Percentiles rank a stretch among this genome's conserved stretches.
Conservation (phyloP, 2,113 vertebrate species). For the Lates calcarifer region DNA sequence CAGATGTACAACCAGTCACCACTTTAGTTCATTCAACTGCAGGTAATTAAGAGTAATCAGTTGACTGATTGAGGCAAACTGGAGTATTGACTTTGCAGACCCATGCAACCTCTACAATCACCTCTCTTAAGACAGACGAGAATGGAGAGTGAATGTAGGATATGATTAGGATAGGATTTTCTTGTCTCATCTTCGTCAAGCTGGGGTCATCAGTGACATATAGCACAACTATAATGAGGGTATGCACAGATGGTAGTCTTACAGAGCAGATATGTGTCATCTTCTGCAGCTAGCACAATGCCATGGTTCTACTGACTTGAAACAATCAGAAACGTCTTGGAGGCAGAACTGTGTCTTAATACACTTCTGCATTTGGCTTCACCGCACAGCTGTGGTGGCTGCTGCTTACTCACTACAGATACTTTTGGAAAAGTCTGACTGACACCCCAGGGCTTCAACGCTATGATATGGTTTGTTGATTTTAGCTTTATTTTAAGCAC, state of each 20-base stretch:
- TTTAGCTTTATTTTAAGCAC: not conserved
- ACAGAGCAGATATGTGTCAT: not conserved
- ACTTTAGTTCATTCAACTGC: too few relatives aligned
- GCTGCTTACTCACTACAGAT: not conserved
- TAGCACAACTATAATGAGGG: not conserved
- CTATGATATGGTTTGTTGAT: not conserved
- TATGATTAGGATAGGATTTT: not conserved
- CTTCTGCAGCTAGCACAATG: not conserved
- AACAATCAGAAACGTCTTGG: not conserved
- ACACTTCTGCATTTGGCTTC: not conserved
- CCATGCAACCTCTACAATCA: not conserved
- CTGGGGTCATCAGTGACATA: not conserved
- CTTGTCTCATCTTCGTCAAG: not conserved
- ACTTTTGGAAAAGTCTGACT: not conserved
- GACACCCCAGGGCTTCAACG: not conserved
- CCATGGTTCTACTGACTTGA: not conserved
- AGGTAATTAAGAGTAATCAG: too few relatives aligned
- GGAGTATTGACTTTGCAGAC: too few relatives aligned
- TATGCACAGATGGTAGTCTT: not conserved
- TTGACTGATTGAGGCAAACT: too few relatives aligned
- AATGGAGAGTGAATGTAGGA: not conserved
- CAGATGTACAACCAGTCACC: too few relatives aligned
- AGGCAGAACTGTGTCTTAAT: not conserved
- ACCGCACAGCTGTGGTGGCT: not conserved
- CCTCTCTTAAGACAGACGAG: not conserved